Base-by-base conservation (phyloP, 2,113 vertebrate genomes). In the Stegastes partitus region DNA sequence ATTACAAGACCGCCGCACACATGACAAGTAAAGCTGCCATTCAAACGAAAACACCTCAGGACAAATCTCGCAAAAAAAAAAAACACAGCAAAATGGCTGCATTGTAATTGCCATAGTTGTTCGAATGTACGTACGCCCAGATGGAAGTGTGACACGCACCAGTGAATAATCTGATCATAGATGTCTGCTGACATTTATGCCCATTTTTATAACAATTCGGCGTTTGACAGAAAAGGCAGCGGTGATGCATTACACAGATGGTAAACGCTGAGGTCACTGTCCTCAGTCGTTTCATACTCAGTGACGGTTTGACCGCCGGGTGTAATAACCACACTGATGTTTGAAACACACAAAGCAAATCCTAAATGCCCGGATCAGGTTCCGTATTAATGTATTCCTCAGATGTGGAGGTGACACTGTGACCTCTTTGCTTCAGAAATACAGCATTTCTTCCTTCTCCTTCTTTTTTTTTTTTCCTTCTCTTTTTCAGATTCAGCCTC, bases 171-270 rank as follows among this genome's bases (percentile, higher is more conserved):
- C 77, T 79, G 82, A 90, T 89, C 66, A 74, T 25, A 75, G 77
- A 79, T 74, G 76, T 82, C 82, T 80, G 85, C 73, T 87, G 87
- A 91, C 87, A 90, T 90, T 88, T 87, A 84, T 84, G 70, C 67
- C 57, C 16, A 3, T 81, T 87, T 34, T 86, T 75, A 69, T 78
- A 90, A 82, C 74, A 79, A 82, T 83, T 77, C 28, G 10, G 50
- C 45, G 72, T 84, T 76, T 82, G 88, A 83, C 71, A 71, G 81
- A 54, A 73, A 68, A 79, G 47, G 59, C 78, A 78, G 58, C 5
- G 45, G 73, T 74, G 88, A 90, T 83, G 71, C 67, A 54, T 89
- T 80, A 69, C 72, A 68, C 82, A 89, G 87, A 89, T 84, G 87
- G 68, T 70, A 72, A 84, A 81, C 0, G 47, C 70, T 76, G 80